Percentiles rank a stretch among this genome's conserved stretches.
Conservation (phyloP, 2,888 invertebrate genomes). For the Pyrrhia umbra region DNA sequence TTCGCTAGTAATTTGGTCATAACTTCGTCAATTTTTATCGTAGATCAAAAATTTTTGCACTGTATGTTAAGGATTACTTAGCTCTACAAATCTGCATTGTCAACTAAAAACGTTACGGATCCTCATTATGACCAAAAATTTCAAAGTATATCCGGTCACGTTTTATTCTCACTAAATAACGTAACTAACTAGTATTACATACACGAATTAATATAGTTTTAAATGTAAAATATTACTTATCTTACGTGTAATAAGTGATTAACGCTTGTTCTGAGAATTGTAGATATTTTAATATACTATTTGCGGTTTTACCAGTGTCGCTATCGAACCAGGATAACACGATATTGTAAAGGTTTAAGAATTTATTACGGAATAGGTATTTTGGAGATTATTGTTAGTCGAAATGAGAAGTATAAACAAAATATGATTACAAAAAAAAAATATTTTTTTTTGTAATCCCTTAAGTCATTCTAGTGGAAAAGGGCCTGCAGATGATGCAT, state of each 20-base stretch:
- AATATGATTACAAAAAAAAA: too few species aligned
- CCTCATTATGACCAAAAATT: background rate
- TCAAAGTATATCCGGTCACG: background rate
- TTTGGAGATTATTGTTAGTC: slow-evolving; percentile 19
- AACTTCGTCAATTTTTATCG: too few species aligned
- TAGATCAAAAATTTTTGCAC: too few species aligned
- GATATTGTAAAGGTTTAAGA: slow-evolving; percentile 7
- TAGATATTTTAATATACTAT: slow-evolving; percentile 12
- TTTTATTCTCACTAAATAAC: background rate
- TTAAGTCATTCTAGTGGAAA: too few species aligned
- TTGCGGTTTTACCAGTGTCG: slow-evolving; percentile 25
- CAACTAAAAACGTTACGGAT: too few species aligned
- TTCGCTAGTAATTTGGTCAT: too few species aligned
- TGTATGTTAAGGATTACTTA: too few species aligned
- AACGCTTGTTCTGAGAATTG: slow-evolving; percentile 21
- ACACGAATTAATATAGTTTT: background rate
- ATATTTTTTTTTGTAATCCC: background rate
- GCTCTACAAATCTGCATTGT: background rate
- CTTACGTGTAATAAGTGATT: slow-evolving; percentile 2
- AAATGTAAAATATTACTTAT: slow-evolving; percentile 15
- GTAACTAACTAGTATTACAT: background rate
- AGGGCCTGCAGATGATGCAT: background rate
- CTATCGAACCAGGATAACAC: slow-evolving; percentile 29
- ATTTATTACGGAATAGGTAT: background rate
- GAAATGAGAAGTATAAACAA: too few species aligned